A percentile compares a stretch with the other conserved stretches of the same genome.
Evolutionary conservation across 2,113 vertebrate genomes (phyloP).

Genomic region (Loxodonta africana): DNA sequence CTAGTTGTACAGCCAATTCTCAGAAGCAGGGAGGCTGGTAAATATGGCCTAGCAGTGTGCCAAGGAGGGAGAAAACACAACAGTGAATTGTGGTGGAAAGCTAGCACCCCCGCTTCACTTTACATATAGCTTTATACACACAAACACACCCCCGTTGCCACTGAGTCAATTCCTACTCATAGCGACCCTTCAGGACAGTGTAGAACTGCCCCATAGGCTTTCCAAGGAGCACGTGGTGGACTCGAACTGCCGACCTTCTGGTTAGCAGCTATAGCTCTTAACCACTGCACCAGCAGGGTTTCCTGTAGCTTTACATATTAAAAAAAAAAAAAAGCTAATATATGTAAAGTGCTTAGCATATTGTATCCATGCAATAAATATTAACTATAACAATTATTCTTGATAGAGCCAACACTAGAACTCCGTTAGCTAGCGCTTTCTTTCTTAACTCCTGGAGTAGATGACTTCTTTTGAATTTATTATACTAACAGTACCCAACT

Average conservation of each 20-base stretch:
- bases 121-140: not conserved
- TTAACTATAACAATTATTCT: not conserved
- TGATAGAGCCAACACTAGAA: not conserved
- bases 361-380: not conserved
- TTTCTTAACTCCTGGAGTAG: not conserved
- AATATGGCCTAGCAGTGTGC: not conserved
- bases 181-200: too few relatives aligned
- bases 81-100: not conserved
- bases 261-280: too few relatives aligned
- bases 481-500: not conserved
- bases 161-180: too few relatives aligned
- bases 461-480: not conserved
- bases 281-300: too few relatives aligned
- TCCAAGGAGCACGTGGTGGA: too few relatives aligned
- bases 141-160: too few relatives aligned
- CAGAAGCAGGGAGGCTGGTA: not conserved
- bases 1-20: too few relatives aligned
- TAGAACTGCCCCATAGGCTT: too few relatives aligned
- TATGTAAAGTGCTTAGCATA: not conserved
- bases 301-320: too few relatives aligned
- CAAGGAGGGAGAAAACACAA: not conserved
- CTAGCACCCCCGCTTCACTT: not conserved
- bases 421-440: not conserved
- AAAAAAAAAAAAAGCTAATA: not conserved
- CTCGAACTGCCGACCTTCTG: too few relatives aligned